These are phyloP conservation scores for Strigamia crassipes DNA, from an alignment of 2,888 invertebrate species.

Conservation along the genomic window DNA sequence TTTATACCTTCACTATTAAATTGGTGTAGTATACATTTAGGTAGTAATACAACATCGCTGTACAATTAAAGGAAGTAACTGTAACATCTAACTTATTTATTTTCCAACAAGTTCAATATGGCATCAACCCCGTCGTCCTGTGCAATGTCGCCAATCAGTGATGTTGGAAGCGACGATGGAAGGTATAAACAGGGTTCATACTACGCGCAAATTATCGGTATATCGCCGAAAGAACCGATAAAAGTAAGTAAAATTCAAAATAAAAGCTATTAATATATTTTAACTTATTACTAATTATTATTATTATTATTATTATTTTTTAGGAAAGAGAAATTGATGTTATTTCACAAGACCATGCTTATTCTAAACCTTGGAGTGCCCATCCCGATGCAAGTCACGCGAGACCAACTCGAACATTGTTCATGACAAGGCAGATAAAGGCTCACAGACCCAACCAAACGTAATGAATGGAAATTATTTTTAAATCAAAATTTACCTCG, in stretches of 20 bases:
- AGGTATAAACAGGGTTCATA: not conserved
- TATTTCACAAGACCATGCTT: slow-evolving; percentile 72
- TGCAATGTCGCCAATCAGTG: slow-evolving; percentile 44
- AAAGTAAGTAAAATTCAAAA: not conserved
- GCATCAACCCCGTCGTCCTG: slow-evolving; percentile 36
- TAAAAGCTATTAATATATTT: not conserved
- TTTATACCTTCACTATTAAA: not conserved
- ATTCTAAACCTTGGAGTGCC: slow-evolving; percentile 73
- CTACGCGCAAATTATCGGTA: slow-evolving; percentile 37
- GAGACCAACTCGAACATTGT: slow-evolving; percentile 62
- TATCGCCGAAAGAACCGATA: slow-evolving; percentile 1
- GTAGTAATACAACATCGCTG: too few species aligned
- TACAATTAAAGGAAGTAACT: too few species aligned
- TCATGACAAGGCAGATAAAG: slow-evolving; percentile 56
- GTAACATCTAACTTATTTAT: too few species aligned
- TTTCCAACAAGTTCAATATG: not conserved
- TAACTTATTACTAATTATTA: not conserved
- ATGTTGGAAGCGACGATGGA: slow-evolving; percentile 42
- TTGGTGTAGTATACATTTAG: not conserved
- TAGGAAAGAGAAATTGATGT: slow-evolving; percentile 59
- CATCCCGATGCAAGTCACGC: slow-evolving; percentile 68
- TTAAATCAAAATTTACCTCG: slow-evolving; percentile 41
- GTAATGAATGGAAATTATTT: slow-evolving; percentile 45
- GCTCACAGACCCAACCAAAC: slow-evolving; percentile 21
- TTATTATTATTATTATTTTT: not conserved